Evolutionary conservation across 1,140 invertebrate species (phyloP).

Genomic region (Drosophila lowei): DNA sequence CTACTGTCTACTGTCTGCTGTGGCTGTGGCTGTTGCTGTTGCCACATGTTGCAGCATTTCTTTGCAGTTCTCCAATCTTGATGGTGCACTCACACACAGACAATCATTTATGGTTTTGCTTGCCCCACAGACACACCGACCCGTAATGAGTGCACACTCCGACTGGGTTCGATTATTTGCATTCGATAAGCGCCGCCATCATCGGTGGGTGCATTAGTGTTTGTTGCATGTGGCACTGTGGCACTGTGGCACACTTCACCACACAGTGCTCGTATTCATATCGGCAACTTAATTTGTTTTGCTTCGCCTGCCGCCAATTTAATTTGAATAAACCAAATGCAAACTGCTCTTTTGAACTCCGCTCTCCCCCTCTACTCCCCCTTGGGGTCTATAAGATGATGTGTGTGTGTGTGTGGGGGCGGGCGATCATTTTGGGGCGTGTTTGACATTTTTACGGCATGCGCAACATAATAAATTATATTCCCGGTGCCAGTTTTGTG

Average conservation of each 20-base stretch:
- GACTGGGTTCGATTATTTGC: constrained; percentile 64
- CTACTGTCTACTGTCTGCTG: no score
- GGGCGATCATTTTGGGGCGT: constrained; percentile 52
- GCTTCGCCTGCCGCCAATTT: constrained; percentile 65
- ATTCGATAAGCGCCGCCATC: constrained; percentile 65
- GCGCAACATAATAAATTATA: constrained; percentile 74
- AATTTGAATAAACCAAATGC: constrained; percentile 67
- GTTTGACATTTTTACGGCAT: constrained; percentile 73
- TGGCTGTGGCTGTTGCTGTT: constrained; percentile 23
- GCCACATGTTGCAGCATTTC: constrained; percentile 80
- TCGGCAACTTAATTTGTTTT: constrained; percentile 75
- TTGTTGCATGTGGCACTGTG: constrained; percentile 44
- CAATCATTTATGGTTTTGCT: constrained; percentile 50
- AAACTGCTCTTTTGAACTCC: constrained; percentile 64
- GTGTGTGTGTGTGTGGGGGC: constrained; percentile 14
- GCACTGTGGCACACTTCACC: constrained; percentile 27
- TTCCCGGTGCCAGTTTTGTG: constrained; percentile 74
- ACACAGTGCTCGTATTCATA: constrained; percentile 17
- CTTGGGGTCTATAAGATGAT: background rate
- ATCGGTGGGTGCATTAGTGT: constrained; percentile 9
- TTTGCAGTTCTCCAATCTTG: constrained; percentile 67
- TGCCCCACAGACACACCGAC: constrained; percentile 38
- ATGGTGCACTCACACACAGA: constrained; percentile 60
- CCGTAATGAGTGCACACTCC: constrained; percentile 60
- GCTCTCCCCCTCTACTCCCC: constrained; percentile 43